Base-by-base conservation (phyloP, 2,888 invertebrate species). In the Campoplex capitator region DNA sequence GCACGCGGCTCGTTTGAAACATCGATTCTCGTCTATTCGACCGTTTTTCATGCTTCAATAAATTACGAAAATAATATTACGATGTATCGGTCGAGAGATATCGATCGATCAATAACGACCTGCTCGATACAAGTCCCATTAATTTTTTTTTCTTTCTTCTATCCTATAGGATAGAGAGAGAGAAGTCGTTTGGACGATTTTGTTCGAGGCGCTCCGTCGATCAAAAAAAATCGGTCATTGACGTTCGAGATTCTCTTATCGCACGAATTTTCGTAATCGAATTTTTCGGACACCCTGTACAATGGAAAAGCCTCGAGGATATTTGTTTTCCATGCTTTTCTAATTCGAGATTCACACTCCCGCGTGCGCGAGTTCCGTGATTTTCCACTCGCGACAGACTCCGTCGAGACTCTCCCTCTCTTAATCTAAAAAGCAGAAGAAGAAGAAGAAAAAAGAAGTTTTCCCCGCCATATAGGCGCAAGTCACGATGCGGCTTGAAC, bases 291-390 rank as follows among this genome's bases (percentile, higher is more conserved):
- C 62, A 62, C 62, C 16, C 62, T 32, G 62, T 62, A 62, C 32
- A 16, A 62, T 4, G 28, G 13, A 32, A 32, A 32, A 62, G 16
- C 32, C 28, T 0, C 62, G 62, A 62, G 62, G 32, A 62, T 8
- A 32, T 16, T 32, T 32, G 48, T 71, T 83, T 76, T 67, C 76
- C 70, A 38, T 48, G 23, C 48, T 76, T 54, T 76, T 86, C 86
- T 86, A 83, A 83, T 71, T 86, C 75, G 83, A 76, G 86, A 80
- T 71, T 32, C 56, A 9, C 18, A 48, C 77, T 68, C 71, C 67
- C 56, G 76, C 54, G 67, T 67, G 77, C 74, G 32, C 74, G 32
- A 65, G 68, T 79, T 73, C 54, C 74, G 79, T 83, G 75, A 83
- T 83, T 86, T 86, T 86, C 79, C 86, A 82, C 73, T 71, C 51